Conservation (phyloP, 2,797 vertebrate genomes). For the Chiroxiphia lanceolata region DNA sequence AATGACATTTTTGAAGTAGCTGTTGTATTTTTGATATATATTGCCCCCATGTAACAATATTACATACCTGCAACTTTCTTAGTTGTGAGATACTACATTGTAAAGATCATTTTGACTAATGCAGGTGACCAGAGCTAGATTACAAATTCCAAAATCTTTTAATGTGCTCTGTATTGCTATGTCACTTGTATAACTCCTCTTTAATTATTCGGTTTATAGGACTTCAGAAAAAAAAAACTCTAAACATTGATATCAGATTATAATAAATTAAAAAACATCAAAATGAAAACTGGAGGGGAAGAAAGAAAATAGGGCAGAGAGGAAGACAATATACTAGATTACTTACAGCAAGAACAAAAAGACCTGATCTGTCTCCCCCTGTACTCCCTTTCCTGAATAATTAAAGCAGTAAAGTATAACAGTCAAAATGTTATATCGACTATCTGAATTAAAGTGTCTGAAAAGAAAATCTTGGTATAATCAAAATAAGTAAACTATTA, state of each 20-base stretch:
- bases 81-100: background rate
- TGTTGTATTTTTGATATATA: background rate
- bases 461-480: background rate
- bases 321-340: background rate
- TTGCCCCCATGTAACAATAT: background rate
- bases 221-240: background rate
- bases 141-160: background rate
- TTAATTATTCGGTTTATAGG: background rate
- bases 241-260: background rate
- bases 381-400: slow-evolving; percentile 10
- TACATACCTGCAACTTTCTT: background rate
- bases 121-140: background rate
- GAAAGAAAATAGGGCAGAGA: background rate
- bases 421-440: background rate
- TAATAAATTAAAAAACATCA: background rate
- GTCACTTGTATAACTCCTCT: background rate
- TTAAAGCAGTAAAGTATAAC: background rate
- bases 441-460: background rate
- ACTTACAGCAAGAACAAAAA: background rate
- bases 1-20: background rate
- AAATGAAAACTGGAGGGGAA: background rate
- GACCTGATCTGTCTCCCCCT: background rate
- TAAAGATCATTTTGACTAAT: background rate
- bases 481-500: background rate
- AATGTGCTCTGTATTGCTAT: background rate